Base-by-base conservation (phyloP, 2,113 vertebrate genomes). In the Caracal caracal region DNA sequence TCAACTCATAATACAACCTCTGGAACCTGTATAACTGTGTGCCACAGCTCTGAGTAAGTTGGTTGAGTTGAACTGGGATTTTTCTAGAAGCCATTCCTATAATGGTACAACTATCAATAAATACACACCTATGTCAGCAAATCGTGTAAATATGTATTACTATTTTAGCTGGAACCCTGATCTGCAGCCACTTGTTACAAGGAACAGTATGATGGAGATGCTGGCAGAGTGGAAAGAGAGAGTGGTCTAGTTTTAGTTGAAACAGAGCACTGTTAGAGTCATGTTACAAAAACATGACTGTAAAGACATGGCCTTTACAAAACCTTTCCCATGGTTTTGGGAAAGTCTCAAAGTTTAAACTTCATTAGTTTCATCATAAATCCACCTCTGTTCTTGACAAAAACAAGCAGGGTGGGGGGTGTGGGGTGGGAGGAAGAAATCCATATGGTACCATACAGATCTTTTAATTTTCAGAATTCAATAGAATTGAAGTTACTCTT, bases 401-500 rank as follows among this genome's bases (percentile, higher is more conserved):
- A 88, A 83, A 35, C 1, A 71, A 94, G 6, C 10, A 3, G 53
- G 66, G 10, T 43, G 43, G 43, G 43, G 43, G 43, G 43, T 43
- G 43, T 8, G 43, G 43, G 43, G 43, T 43, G 16, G 8, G 0
- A 0, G 2, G 1, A 35, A 8, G 5, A 11, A 30, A 43, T 10
- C 24, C 8, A 15, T 37, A 28, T 76, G 28, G 0, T 70, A 56
- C 40, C 61, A 4, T 37, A 35, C 26, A 86, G 4, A 92, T 59
- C n/a, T 73, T 83, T 56, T 63, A 63, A 63, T 96, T 78, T 86
- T 82, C 75, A 82, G 33, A 88, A 80, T 82, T 78, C 51, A 91
- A 5, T 35, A 49, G 5, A 26, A 30, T 19, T 88, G 8, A 81
- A 63, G 17, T n/a, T 28, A 19, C 13, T 76, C 20, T 59, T 40